Percentiles rank a stretch among this genome's conserved stretches.
phyloP scores from a whole-genome alignment of 2,888 invertebrate genomes.

The Unio delphinus region DNA sequence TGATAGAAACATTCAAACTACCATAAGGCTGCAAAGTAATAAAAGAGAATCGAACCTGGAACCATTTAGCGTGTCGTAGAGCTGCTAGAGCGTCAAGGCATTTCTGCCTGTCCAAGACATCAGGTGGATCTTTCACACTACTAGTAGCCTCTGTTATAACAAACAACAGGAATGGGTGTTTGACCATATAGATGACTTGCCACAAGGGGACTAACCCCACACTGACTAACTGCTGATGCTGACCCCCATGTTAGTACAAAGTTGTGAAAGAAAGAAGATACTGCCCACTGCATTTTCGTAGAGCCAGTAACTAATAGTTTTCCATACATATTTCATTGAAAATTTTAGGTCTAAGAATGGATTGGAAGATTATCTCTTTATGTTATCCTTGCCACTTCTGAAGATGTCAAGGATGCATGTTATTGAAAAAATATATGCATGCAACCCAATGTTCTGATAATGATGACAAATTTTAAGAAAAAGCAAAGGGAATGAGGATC shows the following conservation, averaged over 20 bases:
- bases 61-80: constrained; percentile 99
- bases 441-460: too few species aligned
- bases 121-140: constrained; percentile 81
- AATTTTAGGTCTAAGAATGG: too few species aligned
- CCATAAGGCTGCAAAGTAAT: constrained; percentile 67
- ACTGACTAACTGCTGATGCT: constrained; percentile 1
- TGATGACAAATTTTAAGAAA: too few species aligned
- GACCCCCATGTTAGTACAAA: background rate
- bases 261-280: constrained; percentile 1
- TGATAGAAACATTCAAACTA: constrained; percentile 8
- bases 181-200: constrained; percentile 62
- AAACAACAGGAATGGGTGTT: constrained; percentile 68
- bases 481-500: too few species aligned
- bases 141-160: constrained; percentile 51
- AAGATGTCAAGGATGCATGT: too few species aligned
- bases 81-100: constrained; percentile 99
- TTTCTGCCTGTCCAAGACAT: constrained; percentile 98
- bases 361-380: too few species aligned
- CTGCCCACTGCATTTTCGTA: background rate
- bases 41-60: constrained; percentile 86
- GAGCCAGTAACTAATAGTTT: background rate
- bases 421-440: too few species aligned
- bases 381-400: too few species aligned
- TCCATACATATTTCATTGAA: too few species aligned
- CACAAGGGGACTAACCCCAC: constrained; percentile 1